Base-by-base conservation (phyloP, 2,113 vertebrate species). In the Nanger granti region DNA sequence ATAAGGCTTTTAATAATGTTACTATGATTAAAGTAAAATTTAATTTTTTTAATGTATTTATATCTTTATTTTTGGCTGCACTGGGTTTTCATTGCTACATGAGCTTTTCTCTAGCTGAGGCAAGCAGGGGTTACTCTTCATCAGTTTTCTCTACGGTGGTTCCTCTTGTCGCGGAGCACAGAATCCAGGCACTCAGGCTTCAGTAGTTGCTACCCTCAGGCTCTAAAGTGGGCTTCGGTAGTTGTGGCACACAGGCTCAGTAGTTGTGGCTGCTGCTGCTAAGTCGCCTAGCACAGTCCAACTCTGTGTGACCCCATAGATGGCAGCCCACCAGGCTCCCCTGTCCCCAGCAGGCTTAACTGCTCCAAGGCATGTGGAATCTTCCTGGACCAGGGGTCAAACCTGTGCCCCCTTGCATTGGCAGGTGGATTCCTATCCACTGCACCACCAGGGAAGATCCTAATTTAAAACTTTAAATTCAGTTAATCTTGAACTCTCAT, bases 391-490 rank as follows among this genome's bases (percentile, higher is more conserved):
- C 69, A 76, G n/a, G 10, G 37, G 37, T 76, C 0, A 11, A 76
- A 41, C 69, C 69, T 76, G 69, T 24, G 69, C 69, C 37, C n/a
- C 37, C 69, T 41, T 76, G 69, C 69, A 41, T 3, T 76, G 20
- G 22, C 69, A 76, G 69, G 10, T 41, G 22, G 69, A 76, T 76
- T 41, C 37, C 69, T 76, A 76, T 41, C 69, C 10, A 76, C 69
- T 41, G 22, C 22, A 41, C 69, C 69, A 26, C 69, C n/a, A 41
- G 10, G 5, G 37, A 76, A 41, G 37, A 41, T n/a, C 37, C 69
- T 41, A 76, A 76, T 41, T 76, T 76, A 76, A 41, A 76, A 55
- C 66, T 96, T 41, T 89, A 95, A 95, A 95, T 89, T 96, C 89
- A 95, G 37, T 86, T 87, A 49, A 92, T 87, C 44, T 79, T 92